Base-by-base conservation (phyloP, 2,113 vertebrate genomes). In the Sceloporus tristichus region DNA sequence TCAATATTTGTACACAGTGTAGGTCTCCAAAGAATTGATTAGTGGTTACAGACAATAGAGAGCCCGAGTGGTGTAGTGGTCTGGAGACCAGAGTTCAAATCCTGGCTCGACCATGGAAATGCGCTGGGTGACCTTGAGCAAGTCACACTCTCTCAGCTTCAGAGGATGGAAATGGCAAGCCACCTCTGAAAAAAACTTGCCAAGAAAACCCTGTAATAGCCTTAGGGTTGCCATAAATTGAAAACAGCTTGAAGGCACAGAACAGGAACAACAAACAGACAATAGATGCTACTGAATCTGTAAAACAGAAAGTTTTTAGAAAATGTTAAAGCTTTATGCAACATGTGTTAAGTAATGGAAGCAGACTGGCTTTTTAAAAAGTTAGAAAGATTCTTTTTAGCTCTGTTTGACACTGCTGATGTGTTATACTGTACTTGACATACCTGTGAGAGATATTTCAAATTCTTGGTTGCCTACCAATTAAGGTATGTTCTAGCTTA, bases 1-100 rank as follows among this genome's bases (percentile, higher is more conserved):
- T 94, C 91, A 93, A 93, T 94, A 90, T 85, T 93, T 85, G 84
- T 3, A 83, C 80, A 77, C 79, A 88, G 92, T 85, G 91, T 53
- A 54, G 86, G 62, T 77, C 70, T 92, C 85, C 88, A 87, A 92
- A 90, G 75, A 48, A 87, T 73, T 53, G 79, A 23, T 38, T 40
- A 85, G 27, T 53, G 56, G 66, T 76, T 89, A 81, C 82, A 76
- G 92, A 89, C 4, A 3, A 84, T 83, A 82, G 29, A 38, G 48
- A 48, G 48, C 48, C 48, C 34, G 34, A 48, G 7, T 48, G 48
- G 48, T 48, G 48, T 48, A 48, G 7, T 48, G 48, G 48, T 48
- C 48, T 48, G 48, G 48, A 48, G 48, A 48, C 48, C 48, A 48
- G 48, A 7, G 48, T 48, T 48, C 48, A 48, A 48, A 48, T 48